Evolutionary conservation across 92 coral and sea anemone species (phyloP), one percentile per base, ranked within the genome.

Genomic region (Paragorgia papillata): DNA sequence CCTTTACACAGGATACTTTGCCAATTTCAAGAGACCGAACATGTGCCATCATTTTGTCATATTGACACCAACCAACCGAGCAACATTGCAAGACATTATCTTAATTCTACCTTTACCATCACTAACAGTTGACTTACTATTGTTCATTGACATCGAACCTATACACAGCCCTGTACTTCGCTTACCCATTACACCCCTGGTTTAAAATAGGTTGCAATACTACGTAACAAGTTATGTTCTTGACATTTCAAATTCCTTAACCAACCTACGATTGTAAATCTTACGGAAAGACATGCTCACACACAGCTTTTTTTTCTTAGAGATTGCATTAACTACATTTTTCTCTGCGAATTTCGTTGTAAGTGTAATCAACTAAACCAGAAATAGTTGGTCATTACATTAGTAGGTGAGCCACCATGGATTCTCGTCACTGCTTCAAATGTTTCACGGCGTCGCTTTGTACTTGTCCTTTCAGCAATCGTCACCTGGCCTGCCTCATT

Each of bases 371-470:
- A 22, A 84, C 86, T 76, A 84, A 84, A 64, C 92, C 87, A 60
- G 82, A 85, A 69, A 74, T 74, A 61, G 82, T n/a, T 82, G 76
- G 92, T 86, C 35, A 60, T 56, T 32, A 63, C 69, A 76, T 89
- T 89, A 66, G 75, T 70, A 55, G 82, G 57, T 67, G 89, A 76
- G 51, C 85, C 79, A 8, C 92, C 89, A 89, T 85, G 87, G 31
- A 89, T 85, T 60, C 89, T 80, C 19, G 58, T 56, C 70, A 84
- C 85, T 69, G 85, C 92, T 61, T 85, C 79, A 62, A 82, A 89
- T 9, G 92, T 88, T 58, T 88, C 89, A 81, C n/a, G n/a, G 80
- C 90, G 78, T 79, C 89, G 54, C 81, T 85, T 88, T 68, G 92
- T 67, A 22, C 39, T 10, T 75, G 91, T 87, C 81, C 91, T 75